These are phyloP conservation scores for Myotis myotis DNA, from an alignment of 2,797 vertebrate genomes.

Conservation along the genomic window DNA sequence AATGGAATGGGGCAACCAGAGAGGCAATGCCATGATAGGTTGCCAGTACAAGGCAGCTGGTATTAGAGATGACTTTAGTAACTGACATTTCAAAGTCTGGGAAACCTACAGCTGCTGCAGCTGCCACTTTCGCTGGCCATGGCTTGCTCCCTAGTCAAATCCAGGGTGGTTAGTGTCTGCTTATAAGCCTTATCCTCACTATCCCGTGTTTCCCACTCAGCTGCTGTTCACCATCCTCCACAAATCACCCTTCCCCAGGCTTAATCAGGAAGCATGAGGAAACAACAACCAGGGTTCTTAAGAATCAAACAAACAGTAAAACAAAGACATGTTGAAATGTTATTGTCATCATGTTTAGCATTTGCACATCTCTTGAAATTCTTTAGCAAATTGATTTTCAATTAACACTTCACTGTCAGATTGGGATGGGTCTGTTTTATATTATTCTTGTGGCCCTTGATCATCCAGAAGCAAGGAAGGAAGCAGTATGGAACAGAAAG, in stretches of 20 bases:
- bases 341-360: constrained; percentile 25
- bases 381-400: constrained; percentile 41
- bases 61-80: not conserved
- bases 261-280: constrained; percentile 4
- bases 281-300: not conserved
- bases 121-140: not conserved
- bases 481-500: not conserved
- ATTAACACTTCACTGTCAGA: constrained; percentile 41
- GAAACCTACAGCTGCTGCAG: not conserved
- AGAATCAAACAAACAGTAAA: not conserved
- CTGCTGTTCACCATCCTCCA: not conserved
- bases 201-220: not conserved
- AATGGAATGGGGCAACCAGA: not conserved
- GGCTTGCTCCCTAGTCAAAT: not conserved
- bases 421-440: not conserved
- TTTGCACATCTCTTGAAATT: constrained; percentile 38
- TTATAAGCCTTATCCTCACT: not conserved
- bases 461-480: not conserved
- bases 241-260: not conserved
- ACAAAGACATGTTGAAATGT: constrained; percentile 29
- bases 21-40: not conserved
- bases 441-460: not conserved
- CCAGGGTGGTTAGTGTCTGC: not conserved
- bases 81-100: not conserved
- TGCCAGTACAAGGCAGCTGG: not conserved